Conservation (phyloP, 2,888 invertebrate genomes). For the Drosophila tripunctata region DNA sequence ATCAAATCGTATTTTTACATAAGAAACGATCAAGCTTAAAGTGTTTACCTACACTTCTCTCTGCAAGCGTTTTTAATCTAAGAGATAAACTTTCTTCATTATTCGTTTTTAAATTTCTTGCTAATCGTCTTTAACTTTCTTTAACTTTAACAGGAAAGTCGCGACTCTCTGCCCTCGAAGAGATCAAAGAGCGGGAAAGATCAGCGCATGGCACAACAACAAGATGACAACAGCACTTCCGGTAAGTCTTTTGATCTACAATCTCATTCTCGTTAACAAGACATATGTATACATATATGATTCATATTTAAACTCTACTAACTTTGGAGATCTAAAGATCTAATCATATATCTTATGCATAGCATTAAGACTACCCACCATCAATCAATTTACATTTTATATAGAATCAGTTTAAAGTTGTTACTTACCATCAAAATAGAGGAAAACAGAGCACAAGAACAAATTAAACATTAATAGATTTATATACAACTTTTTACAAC, state of each 20-base stretch:
- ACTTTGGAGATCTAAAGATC: slow-evolving; percentile 17
- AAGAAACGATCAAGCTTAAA: too few relatives aligned
- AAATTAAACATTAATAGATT: not conserved
- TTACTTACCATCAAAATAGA: slow-evolving; percentile 17
- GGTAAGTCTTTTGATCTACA: slow-evolving; percentile 76
- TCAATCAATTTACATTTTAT: slow-evolving; percentile 37
- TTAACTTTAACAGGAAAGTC: slow-evolving; percentile 79
- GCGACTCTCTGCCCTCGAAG: slow-evolving; percentile 81
- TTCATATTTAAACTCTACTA: not conserved
- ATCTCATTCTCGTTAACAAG: slow-evolving; percentile 14
- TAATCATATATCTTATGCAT: slow-evolving; percentile 2
- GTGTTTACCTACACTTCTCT: too few relatives aligned
- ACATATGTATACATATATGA: too few relatives aligned
- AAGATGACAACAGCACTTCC: slow-evolving; percentile 84
- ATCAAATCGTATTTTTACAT: too few relatives aligned
- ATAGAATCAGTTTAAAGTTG: slow-evolving; percentile 17
- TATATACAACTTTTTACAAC: slow-evolving; percentile 12
- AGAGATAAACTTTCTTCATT: too few relatives aligned
- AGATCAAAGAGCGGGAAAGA: slow-evolving; percentile 83
- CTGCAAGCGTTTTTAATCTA: too few relatives aligned
- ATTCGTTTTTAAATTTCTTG: not conserved
- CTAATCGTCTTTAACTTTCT: slow-evolving; percentile 17
- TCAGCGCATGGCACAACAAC: slow-evolving; percentile 70
- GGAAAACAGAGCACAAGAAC: slow-evolving; percentile 34
- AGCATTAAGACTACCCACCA: slow-evolving; percentile 51